Evolutionary conservation across 2,888 invertebrate genomes (phyloP), one percentile per base, ranked within the genome.

Genomic region (Calliphora vomitoria): DNA sequence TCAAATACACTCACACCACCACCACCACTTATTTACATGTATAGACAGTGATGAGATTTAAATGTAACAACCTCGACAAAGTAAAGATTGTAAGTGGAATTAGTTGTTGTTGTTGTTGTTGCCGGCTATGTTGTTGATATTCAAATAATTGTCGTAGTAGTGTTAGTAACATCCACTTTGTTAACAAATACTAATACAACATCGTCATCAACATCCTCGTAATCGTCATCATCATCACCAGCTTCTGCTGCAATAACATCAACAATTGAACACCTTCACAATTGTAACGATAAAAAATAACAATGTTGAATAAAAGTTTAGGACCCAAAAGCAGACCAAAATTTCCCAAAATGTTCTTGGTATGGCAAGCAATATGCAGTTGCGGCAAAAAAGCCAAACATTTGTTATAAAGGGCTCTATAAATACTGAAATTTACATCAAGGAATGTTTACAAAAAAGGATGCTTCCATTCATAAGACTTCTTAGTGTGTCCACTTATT

Each of bases 241-340:
- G 8, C 47, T 41, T 8, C 68, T 15, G n/a, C 20, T 13, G 15
- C 66, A 18, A 44, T 44, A 44, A 5, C 38, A 18, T 13, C 66
- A 55, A 53, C 20, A 64, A 64, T 47, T n/a, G 18, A 60, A 38
- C 69, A 80, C 60, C 80, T 71, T 71, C 47, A 58, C 60, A 60
- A 68, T 50, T 18, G 62, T 8, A 76, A 35, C 11, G 41, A 55
- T 10, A 50, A 50, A 58, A 58, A 58, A 20, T 10, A 55, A 55
- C 1, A 55, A 10, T 8, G 8, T 41, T n/a, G 6, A 44, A 44
- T 44, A 44, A 11, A 3, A n/a, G n/a, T n/a, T n/a, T n/a, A n/a
- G n/a, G n/a, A n/a, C n/a, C n/a, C n/a, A n/a, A n/a, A n/a, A n/a
- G n/a, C n/a, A n/a, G n/a, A n/a, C n/a, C n/a, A n/a, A n/a, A n/a